Evolutionary conservation across 2,113 vertebrate genomes (phyloP).

Genomic region (Ellobius talpinus): DNA sequence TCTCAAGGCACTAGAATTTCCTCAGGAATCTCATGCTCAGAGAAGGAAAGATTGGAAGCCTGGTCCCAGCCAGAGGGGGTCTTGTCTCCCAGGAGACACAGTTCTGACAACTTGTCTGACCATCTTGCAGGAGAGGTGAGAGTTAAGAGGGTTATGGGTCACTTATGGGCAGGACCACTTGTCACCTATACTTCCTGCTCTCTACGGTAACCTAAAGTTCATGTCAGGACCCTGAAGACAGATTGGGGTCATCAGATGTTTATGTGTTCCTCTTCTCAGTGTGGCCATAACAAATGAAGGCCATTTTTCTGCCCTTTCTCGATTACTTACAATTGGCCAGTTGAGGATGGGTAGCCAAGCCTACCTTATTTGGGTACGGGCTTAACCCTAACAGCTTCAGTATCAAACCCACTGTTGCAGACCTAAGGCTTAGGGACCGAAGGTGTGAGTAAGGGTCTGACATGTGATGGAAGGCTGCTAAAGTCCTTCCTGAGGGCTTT

Average conservation of each 20-base stretch:
- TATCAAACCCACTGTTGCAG: neutral
- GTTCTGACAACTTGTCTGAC: neutral
- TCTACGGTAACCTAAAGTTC: neutral
- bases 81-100: neutral
- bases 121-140: neutral
- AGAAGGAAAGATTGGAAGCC: neutral
- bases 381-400: neutral
- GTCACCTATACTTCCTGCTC: neutral
- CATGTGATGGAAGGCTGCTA: neutral
- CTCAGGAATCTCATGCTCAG: no score
- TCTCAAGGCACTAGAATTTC: neutral
- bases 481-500: neutral
- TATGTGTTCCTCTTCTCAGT: neutral
- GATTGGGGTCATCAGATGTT: neutral
- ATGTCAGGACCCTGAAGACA: neutral
- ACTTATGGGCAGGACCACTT: no score
- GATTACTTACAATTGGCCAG: neutral
- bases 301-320: neutral
- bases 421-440: neutral
- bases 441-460: neutral
- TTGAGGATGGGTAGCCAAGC: neutral
- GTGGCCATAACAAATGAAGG: neutral
- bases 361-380: neutral
- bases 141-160: neutral
- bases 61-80: neutral